A percentile compares a stretch with the other conserved stretches of the same genome.
These are phyloP conservation scores for Periophthalmodon schlosseri DNA, from an alignment of 2,113 vertebrate genomes.

Conservation along the genomic window DNA sequence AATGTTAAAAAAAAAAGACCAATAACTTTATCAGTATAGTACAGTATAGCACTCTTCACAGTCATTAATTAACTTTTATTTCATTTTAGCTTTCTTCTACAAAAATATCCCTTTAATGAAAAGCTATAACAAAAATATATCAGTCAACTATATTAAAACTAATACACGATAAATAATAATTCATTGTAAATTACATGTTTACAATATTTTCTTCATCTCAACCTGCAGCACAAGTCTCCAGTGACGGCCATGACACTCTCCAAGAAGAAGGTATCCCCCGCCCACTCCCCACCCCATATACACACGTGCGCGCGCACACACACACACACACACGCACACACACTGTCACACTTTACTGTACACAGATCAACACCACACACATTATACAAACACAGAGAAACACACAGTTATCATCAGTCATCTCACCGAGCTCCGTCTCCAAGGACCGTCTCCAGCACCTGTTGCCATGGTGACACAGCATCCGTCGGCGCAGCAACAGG, in stretches of 20 bases:
- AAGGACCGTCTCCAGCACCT: constrained; percentile 68
- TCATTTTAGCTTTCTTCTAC: neutral
- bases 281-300: constrained; percentile 45
- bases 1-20: no score
- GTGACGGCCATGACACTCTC: constrained; percentile 81
- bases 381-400: constrained; percentile 11
- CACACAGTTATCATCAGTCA: constrained; percentile 52
- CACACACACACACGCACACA: constrained; percentile 22
- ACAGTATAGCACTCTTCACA: neutral
- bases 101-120: neutral
- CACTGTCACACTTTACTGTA: constrained; percentile 12
- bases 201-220: constrained; percentile 15
- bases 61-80: neutral
- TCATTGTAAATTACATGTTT: neutral
- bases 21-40: no score
- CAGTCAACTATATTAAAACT: neutral
- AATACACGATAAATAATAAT: neutral
- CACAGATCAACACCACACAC: constrained; percentile 2
- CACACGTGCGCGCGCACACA: constrained; percentile 12
- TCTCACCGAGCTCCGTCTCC: constrained; percentile 57
- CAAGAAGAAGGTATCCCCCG: constrained; percentile 77
- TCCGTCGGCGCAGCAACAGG: constrained; percentile 48
- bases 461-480: constrained; percentile 72
- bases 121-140: neutral
- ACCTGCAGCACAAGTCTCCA: constrained; percentile 76